A percentile compares a stretch with the other conserved stretches of the same genome.
phyloP scores from a whole-genome alignment of 2,113 vertebrate genomes.

The Nycticebus coucang region DNA sequence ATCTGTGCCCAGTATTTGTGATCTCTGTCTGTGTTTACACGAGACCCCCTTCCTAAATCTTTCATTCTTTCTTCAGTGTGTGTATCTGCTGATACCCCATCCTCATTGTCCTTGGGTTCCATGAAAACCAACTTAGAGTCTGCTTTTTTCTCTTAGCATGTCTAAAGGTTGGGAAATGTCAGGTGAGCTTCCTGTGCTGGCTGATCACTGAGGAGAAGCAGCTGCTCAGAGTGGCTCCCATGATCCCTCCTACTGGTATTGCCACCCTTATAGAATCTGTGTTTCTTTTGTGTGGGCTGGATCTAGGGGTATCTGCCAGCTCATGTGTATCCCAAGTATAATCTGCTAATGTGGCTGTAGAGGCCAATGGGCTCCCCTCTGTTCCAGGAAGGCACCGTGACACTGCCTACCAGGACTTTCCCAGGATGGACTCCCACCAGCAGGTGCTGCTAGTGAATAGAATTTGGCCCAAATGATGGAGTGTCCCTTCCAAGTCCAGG shows the following conservation, averaged over 20 bases:
- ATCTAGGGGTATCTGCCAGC: not conserved
- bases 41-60: not conserved
- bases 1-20: not conserved
- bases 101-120: not conserved
- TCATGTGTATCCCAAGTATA: not conserved
- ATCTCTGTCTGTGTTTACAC: not conserved
- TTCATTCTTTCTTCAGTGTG: not conserved
- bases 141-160: not conserved
- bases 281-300: not conserved
- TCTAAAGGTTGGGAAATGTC: not conserved
- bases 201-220: not conserved
- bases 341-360: not conserved
- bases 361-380: not conserved
- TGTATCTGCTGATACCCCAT: not conserved
- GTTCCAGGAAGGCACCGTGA: not conserved
- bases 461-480: not conserved
- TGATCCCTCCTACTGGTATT: not conserved
- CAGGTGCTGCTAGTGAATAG: not conserved
- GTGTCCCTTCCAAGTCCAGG: not conserved
- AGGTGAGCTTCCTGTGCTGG: no score
- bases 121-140: not conserved
- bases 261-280: no score
- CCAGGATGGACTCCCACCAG: no score
- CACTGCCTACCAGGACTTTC: not conserved
- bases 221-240: not conserved